Conservation (phyloP, 1,140 invertebrate species). For the Pemphigus obesinymphae region DNA sequence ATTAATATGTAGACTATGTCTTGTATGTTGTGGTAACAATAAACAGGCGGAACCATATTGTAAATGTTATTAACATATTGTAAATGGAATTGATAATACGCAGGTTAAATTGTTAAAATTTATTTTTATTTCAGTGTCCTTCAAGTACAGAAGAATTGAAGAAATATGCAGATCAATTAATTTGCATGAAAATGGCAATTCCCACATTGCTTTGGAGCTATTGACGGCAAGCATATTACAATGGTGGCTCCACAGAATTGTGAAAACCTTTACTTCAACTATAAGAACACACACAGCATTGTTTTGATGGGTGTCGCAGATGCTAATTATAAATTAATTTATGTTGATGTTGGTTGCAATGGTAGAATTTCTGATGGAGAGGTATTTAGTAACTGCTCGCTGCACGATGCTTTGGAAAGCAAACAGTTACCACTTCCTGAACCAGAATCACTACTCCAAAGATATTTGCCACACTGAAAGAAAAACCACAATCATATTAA, state of each 20-base stretch:
- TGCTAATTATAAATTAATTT: conserved; percentile 49
- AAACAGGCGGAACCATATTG: not conserved
- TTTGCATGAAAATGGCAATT: conserved; percentile 53
- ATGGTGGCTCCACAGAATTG: conserved; percentile 49
- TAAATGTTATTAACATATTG: not conserved
- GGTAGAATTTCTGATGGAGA: conserved; percentile 46
- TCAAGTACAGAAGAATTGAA: conserved; percentile 45
- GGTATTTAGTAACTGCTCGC: not conserved
- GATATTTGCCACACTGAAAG: too few relatives aligned
- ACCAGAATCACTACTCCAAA: not conserved
- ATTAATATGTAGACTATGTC: too few relatives aligned
- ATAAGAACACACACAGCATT: conserved; percentile 53
- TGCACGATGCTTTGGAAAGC: not conserved
- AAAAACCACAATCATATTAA: too few relatives aligned
- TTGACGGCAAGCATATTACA: conserved; percentile 53
- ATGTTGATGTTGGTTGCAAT: conserved; percentile 47
- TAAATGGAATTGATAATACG: too few relatives aligned
- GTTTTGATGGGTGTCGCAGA: conserved; percentile 50
- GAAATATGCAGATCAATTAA: conserved; percentile 46
- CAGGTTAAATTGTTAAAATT: not conserved
- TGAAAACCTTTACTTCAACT: conserved; percentile 53
- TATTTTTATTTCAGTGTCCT: conserved; percentile 44
- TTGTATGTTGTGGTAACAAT: not conserved
- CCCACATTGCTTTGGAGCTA: conserved; percentile 52
- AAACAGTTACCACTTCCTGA: not conserved